Evolutionary conservation across 2,888 invertebrate species (phyloP).

Genomic region (Carpatolechia fugitivella): DNA sequence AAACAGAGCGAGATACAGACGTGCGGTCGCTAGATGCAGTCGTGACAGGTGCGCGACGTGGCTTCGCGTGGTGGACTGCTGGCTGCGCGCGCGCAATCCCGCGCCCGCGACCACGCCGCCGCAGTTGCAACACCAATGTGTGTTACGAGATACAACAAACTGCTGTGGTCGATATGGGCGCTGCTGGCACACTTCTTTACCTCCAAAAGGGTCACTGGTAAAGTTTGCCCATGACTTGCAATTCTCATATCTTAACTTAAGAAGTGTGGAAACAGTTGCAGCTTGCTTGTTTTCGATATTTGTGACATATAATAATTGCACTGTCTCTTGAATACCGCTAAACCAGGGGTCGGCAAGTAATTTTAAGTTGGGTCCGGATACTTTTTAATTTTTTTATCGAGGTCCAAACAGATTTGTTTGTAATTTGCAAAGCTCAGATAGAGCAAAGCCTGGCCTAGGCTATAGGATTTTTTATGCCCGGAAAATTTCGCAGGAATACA

Average conservation of each 20-base stretch:
- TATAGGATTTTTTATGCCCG: no score
- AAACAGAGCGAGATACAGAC: background rate
- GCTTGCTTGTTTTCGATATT: no score
- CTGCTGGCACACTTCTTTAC: slow-evolving; percentile 5
- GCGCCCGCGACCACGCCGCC: slow-evolving; percentile 30
- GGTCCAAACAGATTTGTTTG: no score
- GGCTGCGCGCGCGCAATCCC: slow-evolving; percentile 38
- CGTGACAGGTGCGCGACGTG: slow-evolving; percentile 57
- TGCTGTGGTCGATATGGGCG: background rate
- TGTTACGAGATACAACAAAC: background rate
- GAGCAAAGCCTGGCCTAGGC: no score
- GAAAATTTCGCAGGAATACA: no score
- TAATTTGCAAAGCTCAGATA: no score
- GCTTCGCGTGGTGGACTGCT: slow-evolving; percentile 63
- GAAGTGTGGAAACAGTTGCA: background rate
- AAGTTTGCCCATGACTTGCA: background rate
- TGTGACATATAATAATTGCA: no score
- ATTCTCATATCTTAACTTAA: background rate
- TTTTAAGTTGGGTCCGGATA: no score
- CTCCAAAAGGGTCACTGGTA: slow-evolving; percentile 7
- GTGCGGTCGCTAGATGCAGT: background rate
- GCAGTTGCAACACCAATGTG: slow-evolving; percentile 11
- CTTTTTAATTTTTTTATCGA: no score
- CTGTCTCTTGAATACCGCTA: no score
- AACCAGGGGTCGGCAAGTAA: no score